phyloP scores from a whole-genome alignment of 2,888 invertebrate genomes.

The Anticlea derivata region DNA sequence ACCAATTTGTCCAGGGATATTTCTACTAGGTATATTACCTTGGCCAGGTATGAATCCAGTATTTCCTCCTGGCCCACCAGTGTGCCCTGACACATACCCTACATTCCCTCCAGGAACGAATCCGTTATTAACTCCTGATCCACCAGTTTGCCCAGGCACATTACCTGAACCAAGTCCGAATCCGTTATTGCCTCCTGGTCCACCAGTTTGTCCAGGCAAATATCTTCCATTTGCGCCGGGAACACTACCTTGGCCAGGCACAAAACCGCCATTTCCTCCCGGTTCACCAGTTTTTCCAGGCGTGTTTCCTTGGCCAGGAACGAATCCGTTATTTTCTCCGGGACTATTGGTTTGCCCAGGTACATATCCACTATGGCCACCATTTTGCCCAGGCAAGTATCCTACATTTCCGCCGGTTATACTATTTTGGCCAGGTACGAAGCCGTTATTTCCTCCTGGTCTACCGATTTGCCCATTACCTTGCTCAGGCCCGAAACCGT shows the following conservation, averaged over 20 bases:
- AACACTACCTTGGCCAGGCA: background rate
- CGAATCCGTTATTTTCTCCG: constrained; percentile 20
- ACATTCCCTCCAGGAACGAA: constrained; percentile 22
- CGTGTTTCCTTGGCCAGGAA: too few relatives aligned
- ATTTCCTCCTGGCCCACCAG: constrained; percentile 16
- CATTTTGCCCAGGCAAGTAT: constrained; percentile 27
- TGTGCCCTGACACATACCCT: constrained; percentile 32
- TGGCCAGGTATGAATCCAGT: constrained; percentile 28
- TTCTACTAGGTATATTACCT: constrained; percentile 32
- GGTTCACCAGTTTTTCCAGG: constrained; percentile 11
- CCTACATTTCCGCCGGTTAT: constrained; percentile 22
- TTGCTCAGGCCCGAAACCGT: constrained; percentile 28
- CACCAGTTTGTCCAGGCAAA: constrained; percentile 23
- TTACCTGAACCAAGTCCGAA: constrained; percentile 10
- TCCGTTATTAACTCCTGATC: constrained; percentile 18
- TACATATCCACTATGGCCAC: constrained; percentile 19
- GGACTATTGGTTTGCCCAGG: constrained; percentile 25
- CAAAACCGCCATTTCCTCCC: constrained; percentile 25
- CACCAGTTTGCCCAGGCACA: constrained; percentile 12
- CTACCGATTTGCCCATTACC: constrained; percentile 22
- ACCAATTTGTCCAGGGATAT: constrained; percentile 7
- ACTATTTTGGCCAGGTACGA: constrained; percentile 11
- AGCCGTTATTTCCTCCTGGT: background rate
- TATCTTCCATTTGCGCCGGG: constrained; percentile 24
- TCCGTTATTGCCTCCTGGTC: constrained; percentile 6